Conservation (phyloP, 2,113 vertebrate species). For the Pygoscelis adeliae region DNA sequence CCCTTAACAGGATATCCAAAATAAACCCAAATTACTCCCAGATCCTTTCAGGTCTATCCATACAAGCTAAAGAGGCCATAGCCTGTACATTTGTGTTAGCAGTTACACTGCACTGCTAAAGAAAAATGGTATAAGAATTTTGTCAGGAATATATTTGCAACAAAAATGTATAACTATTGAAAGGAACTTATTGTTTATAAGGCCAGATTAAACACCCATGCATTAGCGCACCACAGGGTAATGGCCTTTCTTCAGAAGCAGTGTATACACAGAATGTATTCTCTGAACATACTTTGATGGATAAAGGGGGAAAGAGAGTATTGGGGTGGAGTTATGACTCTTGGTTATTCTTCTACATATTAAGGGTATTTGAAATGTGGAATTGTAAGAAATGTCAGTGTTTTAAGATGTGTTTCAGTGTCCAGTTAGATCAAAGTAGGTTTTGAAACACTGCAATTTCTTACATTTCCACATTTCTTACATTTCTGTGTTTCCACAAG, state of each 20-base stretch:
- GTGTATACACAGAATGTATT: background rate
- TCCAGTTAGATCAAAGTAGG: background rate
- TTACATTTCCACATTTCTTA: background rate
- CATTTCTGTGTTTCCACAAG: background rate
- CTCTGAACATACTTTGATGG: background rate
- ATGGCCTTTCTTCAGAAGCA: background rate
- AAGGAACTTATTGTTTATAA: background rate
- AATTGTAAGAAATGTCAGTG: background rate
- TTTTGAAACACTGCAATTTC: background rate
- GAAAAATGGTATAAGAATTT: background rate
- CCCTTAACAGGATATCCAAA: slow-evolving; percentile 59
- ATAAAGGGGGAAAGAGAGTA: background rate
- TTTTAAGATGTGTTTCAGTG: background rate
- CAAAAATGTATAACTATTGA: background rate
- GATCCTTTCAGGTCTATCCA: slow-evolving; percentile 40
- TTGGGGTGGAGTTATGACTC: background rate
- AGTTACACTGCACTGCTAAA: background rate
- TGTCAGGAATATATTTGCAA: slow-evolving; percentile 14
- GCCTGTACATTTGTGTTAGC: background rate
- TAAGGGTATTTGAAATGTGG: background rate
- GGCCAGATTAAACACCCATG: background rate
- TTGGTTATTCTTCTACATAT: background rate
- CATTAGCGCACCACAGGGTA: background rate
- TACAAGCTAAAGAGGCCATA: background rate
- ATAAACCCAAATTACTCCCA: slow-evolving; percentile 62